A percentile compares a stretch with the other conserved stretches of the same genome.
Evolutionary conservation across 2,888 invertebrate species (phyloP).

Genomic region (Plutella xylostella): DNA sequence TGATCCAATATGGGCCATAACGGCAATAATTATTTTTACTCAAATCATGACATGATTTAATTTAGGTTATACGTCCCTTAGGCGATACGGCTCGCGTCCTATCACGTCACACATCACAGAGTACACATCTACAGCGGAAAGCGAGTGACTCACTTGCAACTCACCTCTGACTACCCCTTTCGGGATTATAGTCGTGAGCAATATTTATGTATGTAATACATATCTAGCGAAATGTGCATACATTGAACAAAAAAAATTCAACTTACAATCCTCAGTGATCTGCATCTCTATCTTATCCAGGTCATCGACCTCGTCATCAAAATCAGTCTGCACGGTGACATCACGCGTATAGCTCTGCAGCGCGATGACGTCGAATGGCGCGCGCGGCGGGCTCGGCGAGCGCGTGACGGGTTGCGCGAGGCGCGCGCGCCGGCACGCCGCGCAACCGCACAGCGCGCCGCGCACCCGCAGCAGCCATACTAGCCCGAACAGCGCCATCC

Average conservation of each 20-base stretch:
- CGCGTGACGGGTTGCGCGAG: slow-evolving; percentile 32
- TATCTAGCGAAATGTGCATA: too few relatives aligned
- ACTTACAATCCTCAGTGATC: slow-evolving; percentile 60
- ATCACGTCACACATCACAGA: too few relatives aligned
- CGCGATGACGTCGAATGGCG: slow-evolving; percentile 57
- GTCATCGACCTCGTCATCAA: slow-evolving; percentile 48
- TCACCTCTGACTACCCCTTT: too few relatives aligned
- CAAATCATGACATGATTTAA: too few relatives aligned
- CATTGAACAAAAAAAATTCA: slow-evolving; percentile 1
- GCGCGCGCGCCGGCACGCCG: slow-evolving; percentile 73
- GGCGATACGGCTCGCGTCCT: too few relatives aligned
- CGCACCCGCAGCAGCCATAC: slow-evolving; percentile 86
- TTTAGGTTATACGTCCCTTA: too few relatives aligned
- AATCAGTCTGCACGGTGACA: slow-evolving; percentile 64
- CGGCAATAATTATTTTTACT: too few relatives aligned
- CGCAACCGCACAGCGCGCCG: slow-evolving; percentile 81
- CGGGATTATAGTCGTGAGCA: too few relatives aligned
- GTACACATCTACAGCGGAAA: too few relatives aligned
- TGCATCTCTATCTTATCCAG: slow-evolving; percentile 60
- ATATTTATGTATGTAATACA: too few relatives aligned
- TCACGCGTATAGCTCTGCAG: slow-evolving; percentile 59
- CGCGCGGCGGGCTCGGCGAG: slow-evolving; percentile 38
- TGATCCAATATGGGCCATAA: too few relatives aligned
- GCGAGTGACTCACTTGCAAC: too few relatives aligned
- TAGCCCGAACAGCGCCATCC: slow-evolving; percentile 89